These are phyloP conservation scores for Mionectes olivaceus DNA, from an alignment of 2,797 vertebrate genomes.

Conservation along the genomic window DNA sequence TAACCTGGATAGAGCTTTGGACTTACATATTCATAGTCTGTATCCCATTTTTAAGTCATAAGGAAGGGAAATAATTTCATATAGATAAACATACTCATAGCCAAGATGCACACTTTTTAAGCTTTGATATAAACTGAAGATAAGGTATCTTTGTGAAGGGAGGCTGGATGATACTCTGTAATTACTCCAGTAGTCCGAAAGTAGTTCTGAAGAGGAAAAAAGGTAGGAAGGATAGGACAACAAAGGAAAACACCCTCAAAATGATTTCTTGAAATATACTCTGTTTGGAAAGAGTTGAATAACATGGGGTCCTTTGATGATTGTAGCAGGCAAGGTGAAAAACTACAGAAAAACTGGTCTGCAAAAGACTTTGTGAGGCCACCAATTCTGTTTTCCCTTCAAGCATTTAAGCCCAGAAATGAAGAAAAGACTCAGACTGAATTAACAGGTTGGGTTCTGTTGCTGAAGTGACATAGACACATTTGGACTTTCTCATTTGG, in stretches of 20 bases:
- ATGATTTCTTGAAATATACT: neutral
- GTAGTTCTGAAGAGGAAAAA: neutral
- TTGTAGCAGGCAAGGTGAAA: neutral
- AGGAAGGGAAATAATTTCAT: neutral
- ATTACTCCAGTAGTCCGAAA: neutral
- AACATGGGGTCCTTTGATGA: neutral
- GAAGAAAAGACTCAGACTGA: neutral
- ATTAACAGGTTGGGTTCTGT: neutral
- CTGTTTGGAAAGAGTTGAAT: neutral
- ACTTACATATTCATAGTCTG: neutral
- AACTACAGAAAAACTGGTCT: neutral
- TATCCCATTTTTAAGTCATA: neutral
- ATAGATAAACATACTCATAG: neutral
- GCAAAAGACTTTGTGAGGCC: neutral
- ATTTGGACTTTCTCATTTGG: neutral
- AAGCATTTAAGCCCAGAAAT: neutral
- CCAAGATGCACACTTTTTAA: neutral
- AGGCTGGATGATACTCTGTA: neutral
- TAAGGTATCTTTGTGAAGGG: neutral
- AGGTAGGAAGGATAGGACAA: neutral
- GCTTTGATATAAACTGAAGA: neutral
- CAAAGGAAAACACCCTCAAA: neutral
- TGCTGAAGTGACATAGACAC: neutral
- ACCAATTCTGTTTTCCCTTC: neutral
- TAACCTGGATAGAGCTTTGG: neutral